Conservation (phyloP, 2,113 vertebrate genomes). For the Hippocampus barbouri region DNA sequence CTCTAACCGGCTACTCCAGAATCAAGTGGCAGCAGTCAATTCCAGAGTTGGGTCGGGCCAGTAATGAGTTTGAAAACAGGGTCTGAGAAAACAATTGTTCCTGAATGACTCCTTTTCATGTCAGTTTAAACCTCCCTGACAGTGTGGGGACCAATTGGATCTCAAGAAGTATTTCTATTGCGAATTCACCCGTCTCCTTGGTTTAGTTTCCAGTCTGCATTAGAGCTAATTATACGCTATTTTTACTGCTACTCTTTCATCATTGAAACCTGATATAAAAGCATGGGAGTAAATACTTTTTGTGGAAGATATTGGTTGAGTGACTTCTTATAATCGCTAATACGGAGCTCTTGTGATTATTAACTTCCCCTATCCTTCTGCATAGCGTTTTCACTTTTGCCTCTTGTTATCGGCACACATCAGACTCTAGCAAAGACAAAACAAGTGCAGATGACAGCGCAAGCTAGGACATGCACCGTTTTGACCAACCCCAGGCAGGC, state of each 20-base stretch:
- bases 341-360: slow-evolving; percentile 51
- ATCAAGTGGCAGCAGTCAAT: neutral
- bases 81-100: neutral
- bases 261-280: slow-evolving; percentile 29
- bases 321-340: slow-evolving; percentile 50
- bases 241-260: slow-evolving; percentile 21
- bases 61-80: neutral
- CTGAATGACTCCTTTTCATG: neutral
- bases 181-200: neutral
- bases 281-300: neutral
- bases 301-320: neutral
- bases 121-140: neutral
- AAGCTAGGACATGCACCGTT: slow-evolving; percentile 3
- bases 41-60: neutral
- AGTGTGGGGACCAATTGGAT: neutral
- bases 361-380: slow-evolving; percentile 36
- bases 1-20: neutral
- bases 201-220: neutral
- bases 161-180: neutral
- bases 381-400: slow-evolving; percentile 58
- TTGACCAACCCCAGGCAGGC: slow-evolving; percentile 9
- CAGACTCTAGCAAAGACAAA: slow-evolving; percentile 14
- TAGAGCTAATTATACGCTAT: too few species aligned
- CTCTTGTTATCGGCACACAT: slow-evolving; percentile 55
- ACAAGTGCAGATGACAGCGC: slow-evolving; percentile 23